Evolutionary conservation across 2,113 vertebrate genomes (phyloP).

Genomic region (Rhinopithecus roxellana): DNA sequence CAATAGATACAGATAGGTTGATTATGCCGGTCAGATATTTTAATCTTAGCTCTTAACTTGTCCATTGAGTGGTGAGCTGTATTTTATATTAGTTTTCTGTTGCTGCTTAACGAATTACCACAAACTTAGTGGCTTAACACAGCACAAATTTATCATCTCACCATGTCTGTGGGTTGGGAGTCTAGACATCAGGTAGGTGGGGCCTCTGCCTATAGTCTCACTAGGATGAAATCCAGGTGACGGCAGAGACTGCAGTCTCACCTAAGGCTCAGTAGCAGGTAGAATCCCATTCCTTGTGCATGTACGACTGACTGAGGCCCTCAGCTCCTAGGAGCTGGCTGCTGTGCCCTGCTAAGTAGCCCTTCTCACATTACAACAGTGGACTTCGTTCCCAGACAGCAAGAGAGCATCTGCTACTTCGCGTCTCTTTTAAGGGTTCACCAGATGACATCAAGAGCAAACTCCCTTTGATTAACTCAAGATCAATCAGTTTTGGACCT

Average conservation of each 20-base stretch:
- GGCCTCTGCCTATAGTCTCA: not conserved
- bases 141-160: not conserved
- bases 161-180: not conserved
- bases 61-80: not conserved
- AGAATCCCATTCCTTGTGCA: not conserved
- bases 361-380: fast-evolving
- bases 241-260: fast-evolving
- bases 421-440: not conserved
- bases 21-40: not conserved
- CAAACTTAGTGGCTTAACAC: not conserved
- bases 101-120: not conserved
- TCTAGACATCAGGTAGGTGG: not conserved
- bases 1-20: not conserved
- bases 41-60: not conserved
- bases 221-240: not conserved
- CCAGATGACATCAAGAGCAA: not conserved
- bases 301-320: not conserved
- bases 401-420: not conserved
- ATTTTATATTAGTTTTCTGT: not conserved
- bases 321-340: not conserved
- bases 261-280: not conserved
- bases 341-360: fast-evolving
- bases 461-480: not conserved
- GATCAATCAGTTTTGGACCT: not conserved
- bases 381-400: not conserved